These are phyloP conservation scores for Geopemphigus sp. DNA, from an alignment of 1,140 invertebrate genomes.

Conservation along the genomic window DNA sequence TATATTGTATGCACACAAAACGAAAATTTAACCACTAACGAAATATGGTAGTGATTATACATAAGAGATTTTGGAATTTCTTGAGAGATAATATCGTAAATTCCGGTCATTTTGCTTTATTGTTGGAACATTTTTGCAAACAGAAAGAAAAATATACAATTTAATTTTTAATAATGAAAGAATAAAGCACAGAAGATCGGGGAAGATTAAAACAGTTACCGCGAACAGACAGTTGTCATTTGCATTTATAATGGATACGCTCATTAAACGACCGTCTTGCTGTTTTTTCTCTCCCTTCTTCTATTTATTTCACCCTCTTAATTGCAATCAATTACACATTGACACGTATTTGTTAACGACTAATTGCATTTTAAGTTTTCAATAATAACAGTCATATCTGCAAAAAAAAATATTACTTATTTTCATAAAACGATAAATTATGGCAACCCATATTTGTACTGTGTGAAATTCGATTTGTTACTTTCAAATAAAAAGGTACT, in stretches of 20 bases:
- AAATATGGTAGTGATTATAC: no score
- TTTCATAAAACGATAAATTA: no score
- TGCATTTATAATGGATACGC: conserved; percentile 20
- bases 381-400: neutral
- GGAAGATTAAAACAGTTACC: neutral
- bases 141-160: neutral
- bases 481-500: no score
- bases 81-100: neutral
- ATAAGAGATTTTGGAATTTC: no score
- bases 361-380: neutral
- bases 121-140: neutral
- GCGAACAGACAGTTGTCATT: conserved; percentile 12
- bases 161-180: conserved; percentile 20
- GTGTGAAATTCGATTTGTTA: no score
- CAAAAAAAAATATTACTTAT: no score
- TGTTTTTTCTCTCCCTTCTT: neutral
- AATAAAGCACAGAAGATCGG: neutral
- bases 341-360: neutral
- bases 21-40: no score
- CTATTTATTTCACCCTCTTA: neutral
- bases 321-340: conserved; percentile 16
- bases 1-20: no score
- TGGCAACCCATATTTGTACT: no score
- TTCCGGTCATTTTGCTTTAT: neutral
- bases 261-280: neutral